Conservation (phyloP, 2,113 vertebrate species). For the Galeopterus variegatus region DNA sequence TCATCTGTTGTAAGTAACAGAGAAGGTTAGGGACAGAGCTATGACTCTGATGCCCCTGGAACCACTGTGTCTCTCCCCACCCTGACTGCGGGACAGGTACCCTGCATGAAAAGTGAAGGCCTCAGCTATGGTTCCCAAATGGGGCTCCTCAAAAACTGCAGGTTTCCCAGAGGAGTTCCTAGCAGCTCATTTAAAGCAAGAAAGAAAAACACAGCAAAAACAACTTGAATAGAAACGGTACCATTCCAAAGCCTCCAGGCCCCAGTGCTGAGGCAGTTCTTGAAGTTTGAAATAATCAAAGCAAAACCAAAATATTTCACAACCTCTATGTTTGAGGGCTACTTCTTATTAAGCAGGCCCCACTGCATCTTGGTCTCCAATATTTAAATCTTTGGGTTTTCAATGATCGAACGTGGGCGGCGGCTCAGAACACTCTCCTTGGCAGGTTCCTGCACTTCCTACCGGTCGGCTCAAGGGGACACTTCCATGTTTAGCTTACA, state of each 20-base stretch:
- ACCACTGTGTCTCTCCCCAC: accelerated
- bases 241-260: too few relatives aligned
- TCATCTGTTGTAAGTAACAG: accelerated
- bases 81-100: not conserved
- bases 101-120: not conserved
- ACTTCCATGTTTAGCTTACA: not conserved
- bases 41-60: accelerated
- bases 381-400: not conserved
- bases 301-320: not conserved
- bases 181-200: not conserved
- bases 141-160: accelerated
- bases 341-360: not conserved
- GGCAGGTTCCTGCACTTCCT: not conserved
- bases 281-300: not conserved
- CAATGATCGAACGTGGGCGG: accelerated
- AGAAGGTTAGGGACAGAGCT: not conserved
- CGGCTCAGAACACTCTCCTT: accelerated
- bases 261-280: not conserved
- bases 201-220: not conserved
- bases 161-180: not conserved
- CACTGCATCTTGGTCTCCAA: accelerated
- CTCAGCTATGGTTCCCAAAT: not conserved
- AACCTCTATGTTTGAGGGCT: not conserved
- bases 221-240: not conserved
- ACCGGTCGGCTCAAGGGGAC: not conserved